A percentile compares a stretch with the other conserved stretches of the same genome.
Conservation (phyloP, 2,888 invertebrate genomes). For the Megalurothrips usitatus region DNA sequence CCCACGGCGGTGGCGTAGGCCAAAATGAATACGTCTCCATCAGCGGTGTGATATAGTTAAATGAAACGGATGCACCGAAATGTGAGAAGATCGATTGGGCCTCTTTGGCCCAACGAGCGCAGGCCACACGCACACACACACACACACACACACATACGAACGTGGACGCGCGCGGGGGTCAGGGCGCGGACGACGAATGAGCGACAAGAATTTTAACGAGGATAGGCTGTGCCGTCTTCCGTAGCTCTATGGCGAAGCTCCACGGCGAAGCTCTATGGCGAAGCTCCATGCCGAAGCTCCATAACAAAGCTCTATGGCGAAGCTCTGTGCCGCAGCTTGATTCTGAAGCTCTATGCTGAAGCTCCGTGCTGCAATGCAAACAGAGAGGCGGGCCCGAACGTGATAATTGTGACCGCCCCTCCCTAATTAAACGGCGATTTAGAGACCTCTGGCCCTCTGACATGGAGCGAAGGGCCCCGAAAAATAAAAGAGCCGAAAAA, state of each 20-base stretch:
- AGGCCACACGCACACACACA: background rate
- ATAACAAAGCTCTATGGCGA: no score
- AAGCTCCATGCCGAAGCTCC: no score
- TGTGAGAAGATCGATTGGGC: background rate
- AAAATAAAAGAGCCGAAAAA: background rate
- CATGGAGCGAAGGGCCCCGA: no score
- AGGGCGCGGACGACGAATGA: background rate
- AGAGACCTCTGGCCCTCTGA: background rate
- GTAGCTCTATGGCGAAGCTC: no score
- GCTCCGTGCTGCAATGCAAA: no score
- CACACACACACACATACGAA: no score
- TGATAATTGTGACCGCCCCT: background rate
- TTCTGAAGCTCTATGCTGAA: no score
- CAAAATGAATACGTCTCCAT: constrained; percentile 1
- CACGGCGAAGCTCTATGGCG: no score
- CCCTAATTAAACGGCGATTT: constrained; percentile 6
- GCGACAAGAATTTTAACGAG: constrained; percentile 17
- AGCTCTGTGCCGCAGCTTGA: no score
- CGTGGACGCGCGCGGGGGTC: background rate
- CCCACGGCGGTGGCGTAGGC: background rate
- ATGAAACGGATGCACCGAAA: background rate
- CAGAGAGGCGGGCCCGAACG: no score
- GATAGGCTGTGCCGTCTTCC: no score
- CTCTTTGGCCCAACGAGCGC: no score
- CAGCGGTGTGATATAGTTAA: background rate